Conservation (phyloP, 2,113 vertebrate genomes). For the Elgaria multicarinata region DNA sequence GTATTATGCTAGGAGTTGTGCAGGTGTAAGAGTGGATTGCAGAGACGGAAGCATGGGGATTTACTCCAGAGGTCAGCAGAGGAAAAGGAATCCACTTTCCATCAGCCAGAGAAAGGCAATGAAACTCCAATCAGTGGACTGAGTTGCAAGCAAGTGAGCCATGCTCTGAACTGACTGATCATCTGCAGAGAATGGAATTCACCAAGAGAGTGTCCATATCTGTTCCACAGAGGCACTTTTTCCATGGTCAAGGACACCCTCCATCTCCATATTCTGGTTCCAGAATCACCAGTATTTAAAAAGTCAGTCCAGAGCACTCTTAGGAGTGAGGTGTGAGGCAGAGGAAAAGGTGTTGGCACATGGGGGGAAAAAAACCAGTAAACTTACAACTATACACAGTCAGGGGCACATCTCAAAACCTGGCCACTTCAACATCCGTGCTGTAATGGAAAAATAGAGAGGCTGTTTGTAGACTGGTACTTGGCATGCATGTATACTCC, state of each 20-base stretch:
- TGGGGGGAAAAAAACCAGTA: constrained; percentile 62
- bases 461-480: constrained; percentile 57
- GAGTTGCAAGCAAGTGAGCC: constrained; percentile 18
- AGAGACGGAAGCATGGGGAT: constrained; percentile 4
- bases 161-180: constrained; percentile 8
- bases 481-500: not conserved
- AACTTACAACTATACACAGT: constrained; percentile 89
- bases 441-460: constrained; percentile 91
- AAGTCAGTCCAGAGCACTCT: constrained; percentile 40
- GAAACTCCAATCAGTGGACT: constrained; percentile 8
- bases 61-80: not conserved
- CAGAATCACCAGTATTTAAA: constrained; percentile 40
- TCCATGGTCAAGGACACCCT: constrained; percentile 1
- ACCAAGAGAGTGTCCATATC: not conserved
- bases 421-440: constrained; percentile 85
- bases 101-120: not conserved
- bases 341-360: constrained; percentile 40
- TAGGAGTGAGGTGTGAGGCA: constrained; percentile 10
- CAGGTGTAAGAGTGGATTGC: not conserved
- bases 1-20: constrained; percentile 28
- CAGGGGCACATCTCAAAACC: constrained; percentile 87
- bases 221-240: constrained; percentile 41
- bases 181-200: not conserved
- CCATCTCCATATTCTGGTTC: constrained; percentile 17
- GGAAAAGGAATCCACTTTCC: constrained; percentile 9